Evolutionary conservation across 2,888 invertebrate species (phyloP).

Genomic region (Hemaris fuciformis): DNA sequence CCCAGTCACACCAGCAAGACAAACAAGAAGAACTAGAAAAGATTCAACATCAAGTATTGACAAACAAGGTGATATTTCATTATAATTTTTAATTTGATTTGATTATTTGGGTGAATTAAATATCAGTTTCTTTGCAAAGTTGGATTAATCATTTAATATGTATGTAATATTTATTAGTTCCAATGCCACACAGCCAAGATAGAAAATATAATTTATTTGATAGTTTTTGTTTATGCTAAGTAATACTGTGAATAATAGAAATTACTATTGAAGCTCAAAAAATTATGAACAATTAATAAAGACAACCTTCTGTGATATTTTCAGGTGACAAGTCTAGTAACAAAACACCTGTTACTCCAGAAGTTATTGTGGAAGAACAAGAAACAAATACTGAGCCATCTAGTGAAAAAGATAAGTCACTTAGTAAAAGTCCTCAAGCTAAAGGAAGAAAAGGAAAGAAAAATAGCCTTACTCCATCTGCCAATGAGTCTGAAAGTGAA

Average conservation of each 20-base stretch:
- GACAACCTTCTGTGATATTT: slow-evolving; percentile 20
- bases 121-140: neutral
- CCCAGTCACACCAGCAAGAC: slow-evolving; percentile 52
- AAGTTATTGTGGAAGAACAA: slow-evolving; percentile 55
- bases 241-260: too few species aligned
- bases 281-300: neutral
- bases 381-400: slow-evolving; percentile 37
- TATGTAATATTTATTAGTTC: too few species aligned
- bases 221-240: too few species aligned
- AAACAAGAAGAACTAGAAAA: slow-evolving; percentile 57
- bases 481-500: neutral
- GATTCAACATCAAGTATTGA: slow-evolving; percentile 65
- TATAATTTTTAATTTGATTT: neutral
- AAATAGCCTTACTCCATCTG: slow-evolving; percentile 22
- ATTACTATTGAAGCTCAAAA: too few species aligned
- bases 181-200: too few species aligned
- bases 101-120: neutral
- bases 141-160: too few species aligned
- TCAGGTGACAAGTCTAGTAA: slow-evolving; percentile 36
- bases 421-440: slow-evolving; percentile 40
- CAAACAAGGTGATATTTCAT: slow-evolving; percentile 47
- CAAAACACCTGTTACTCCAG: slow-evolving; percentile 23
- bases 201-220: too few species aligned
- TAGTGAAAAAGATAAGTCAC: slow-evolving; percentile 23
- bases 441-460: slow-evolving; percentile 36